These are phyloP conservation scores for Cryptophagus acutangulus DNA, from an alignment of 2,888 invertebrate species.

Conservation along the genomic window DNA sequence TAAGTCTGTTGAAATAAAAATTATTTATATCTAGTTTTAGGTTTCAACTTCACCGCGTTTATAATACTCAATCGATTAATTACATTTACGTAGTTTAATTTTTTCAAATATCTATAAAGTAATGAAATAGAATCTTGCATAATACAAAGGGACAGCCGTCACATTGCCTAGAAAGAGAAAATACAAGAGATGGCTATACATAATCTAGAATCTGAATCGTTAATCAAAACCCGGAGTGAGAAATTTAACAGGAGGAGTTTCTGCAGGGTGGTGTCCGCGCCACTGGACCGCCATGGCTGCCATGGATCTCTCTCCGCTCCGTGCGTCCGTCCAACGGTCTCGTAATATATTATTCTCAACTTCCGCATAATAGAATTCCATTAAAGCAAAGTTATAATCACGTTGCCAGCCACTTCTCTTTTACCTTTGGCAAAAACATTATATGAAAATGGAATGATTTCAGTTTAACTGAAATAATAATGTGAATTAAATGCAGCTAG, in stretches of 20 bases:
- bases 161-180: constrained; percentile 23
- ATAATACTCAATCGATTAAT: too few species aligned
- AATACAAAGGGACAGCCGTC: too few species aligned
- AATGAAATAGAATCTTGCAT: too few species aligned
- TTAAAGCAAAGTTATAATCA: constrained; percentile 40
- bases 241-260: constrained; percentile 31
- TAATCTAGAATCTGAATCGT: constrained; percentile 38
- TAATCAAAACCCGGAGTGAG: constrained; percentile 36
- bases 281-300: constrained; percentile 54
- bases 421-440: too few species aligned
- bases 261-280: constrained; percentile 48
- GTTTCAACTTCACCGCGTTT: too few species aligned
- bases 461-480: too few species aligned
- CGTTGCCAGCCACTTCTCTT: constrained; percentile 21
- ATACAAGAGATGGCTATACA: constrained; percentile 21
- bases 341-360: constrained; percentile 47
- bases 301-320: constrained; percentile 43
- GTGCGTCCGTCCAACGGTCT: constrained; percentile 27
- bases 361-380: constrained; percentile 44
- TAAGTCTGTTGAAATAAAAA: too few species aligned
- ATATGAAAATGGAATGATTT: too few species aligned
- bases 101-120: too few species aligned
- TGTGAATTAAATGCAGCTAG: too few species aligned
- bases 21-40: too few species aligned
- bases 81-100: too few species aligned